Conservation (phyloP, 2,797 vertebrate species). For the Mus minutoides region DNA sequence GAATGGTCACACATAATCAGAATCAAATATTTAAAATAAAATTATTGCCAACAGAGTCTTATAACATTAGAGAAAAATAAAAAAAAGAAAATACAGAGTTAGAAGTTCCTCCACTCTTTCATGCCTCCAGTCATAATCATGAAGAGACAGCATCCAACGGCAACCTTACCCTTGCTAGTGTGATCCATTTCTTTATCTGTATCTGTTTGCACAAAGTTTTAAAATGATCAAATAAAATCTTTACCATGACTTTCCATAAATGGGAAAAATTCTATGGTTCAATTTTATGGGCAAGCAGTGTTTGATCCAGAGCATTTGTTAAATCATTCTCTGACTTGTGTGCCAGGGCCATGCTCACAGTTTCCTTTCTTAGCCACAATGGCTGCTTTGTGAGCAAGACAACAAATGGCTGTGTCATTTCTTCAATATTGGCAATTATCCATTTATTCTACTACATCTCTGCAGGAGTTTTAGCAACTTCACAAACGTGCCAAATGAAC, state of each 20-base stretch:
- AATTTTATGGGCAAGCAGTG: neutral
- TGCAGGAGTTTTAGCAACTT: slow-evolving; percentile 33
- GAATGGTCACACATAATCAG: neutral
- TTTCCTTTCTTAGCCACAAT: neutral
- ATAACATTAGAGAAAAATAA: neutral
- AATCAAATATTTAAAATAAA: neutral
- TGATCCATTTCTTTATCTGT: neutral
- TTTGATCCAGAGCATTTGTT: neutral
- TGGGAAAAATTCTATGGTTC: neutral
- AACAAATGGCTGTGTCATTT: neutral
- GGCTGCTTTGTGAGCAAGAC: neutral
- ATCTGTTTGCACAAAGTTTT: neutral
- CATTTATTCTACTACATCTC: slow-evolving; percentile 13
- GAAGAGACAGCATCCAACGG: neutral
- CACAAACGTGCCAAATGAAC: neutral
- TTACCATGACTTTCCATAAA: neutral
- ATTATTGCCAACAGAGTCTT: neutral
- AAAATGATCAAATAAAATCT: neutral
- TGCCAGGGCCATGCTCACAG: neutral
- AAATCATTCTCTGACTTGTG: neutral
- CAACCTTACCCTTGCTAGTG: neutral
- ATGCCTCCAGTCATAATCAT: neutral
- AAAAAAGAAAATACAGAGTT: neutral
- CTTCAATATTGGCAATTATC: neutral
- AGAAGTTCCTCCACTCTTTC: neutral